Base-by-base conservation (phyloP, 2,113 vertebrate genomes). In the Sialia sialis region DNA sequence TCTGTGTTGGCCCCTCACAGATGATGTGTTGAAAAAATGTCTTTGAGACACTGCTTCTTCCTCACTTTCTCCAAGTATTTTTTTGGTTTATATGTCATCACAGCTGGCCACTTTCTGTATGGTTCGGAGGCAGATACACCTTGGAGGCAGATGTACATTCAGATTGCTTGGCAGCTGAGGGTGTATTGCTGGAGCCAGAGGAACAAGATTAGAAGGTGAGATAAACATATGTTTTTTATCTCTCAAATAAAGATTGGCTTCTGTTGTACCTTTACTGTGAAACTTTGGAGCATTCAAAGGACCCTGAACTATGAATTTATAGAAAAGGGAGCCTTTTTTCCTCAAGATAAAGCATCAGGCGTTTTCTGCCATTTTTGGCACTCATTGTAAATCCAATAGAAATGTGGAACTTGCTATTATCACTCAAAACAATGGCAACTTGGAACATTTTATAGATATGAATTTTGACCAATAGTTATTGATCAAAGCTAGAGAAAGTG, bases 121-220 rank as follows among this genome's bases (percentile, higher is more conserved):
- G 54, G 41, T 79, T 94, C 76, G 56, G 75, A 95, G 87, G 55
- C 81, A 85, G 55, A 91, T 94, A 82, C 58, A 93, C 93, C 94
- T 96, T 91, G 54, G 74, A 94, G 93, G 93, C 93, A 96, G 95
- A 95, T 87, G 81, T 85, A 85, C 9, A 10, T 73, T 95, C 94
- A 95, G 87, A 95, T 91, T 93, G 58, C 81, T 94, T 96, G 91
- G 91, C 91, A 96, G 87, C 39, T 73, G 84, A 95, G 74, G 29
- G 11, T 80, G 63, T 59, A 73, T 62, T 83, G 54, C 84, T 93
- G 59, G 63, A 96, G 84, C 84, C 96, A 95, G 74, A 49, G 85
- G 89, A 91, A 84, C 84, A 94, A 90, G 96, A 93, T 89, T 85
- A 87, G 91, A 93, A 95, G 93, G 89, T 93, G 93, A 95, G 67